Base-by-base conservation (phyloP, 1,140 invertebrate species). In the Pseudomyrmex dendroicus region DNA sequence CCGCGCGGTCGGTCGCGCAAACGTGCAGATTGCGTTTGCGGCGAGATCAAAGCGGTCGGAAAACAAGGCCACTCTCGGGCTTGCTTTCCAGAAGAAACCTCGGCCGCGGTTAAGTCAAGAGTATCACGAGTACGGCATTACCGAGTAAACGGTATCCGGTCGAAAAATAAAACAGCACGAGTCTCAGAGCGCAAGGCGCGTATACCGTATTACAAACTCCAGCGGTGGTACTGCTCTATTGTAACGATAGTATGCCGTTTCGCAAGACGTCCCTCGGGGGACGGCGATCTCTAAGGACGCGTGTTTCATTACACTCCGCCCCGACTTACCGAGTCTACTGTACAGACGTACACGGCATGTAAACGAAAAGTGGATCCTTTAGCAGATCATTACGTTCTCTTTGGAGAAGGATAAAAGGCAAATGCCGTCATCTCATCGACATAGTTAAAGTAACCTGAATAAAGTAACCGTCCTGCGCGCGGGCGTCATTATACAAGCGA, bases 41-140 rank as follows among this genome's bases (percentile, higher is more conserved):
- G 68, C 56, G 67, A 78, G 85, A 86, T 87, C 80, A 87, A 87
- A 87, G 85, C 82, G 61, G 78, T 77, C 44, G 72, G 84, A 57
- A 77, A 87, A 84, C 86, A 82, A 86, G 67, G 67, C 46, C 80
- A 84, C 76, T 87, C 66, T 78, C 56, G 61, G 64, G 73, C 67
- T 50, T 35, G 35, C 70, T 73, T 73, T 67, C 67, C 80, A 83
- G 72, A 87, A 35, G 35, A 66, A 72, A 46, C 44, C 66, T 10
- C 35, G 35, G 74, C 52, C 44, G 56, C 66, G 52, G 64, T 86
- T 70, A 84, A 87, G 83, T 74, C 73, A 72, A 86, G 85, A 70
- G 82, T 84, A 84, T 86, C 82, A 52, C 35, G 56, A 84, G 73
- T 67, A 48, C 54, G 35, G 68, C 15, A 63, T 35, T 35, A 61